Percentiles rank a stretch among this genome's conserved stretches.
Conservation (phyloP, 2,888 invertebrate genomes). For the Hyposoter dolosus region DNA sequence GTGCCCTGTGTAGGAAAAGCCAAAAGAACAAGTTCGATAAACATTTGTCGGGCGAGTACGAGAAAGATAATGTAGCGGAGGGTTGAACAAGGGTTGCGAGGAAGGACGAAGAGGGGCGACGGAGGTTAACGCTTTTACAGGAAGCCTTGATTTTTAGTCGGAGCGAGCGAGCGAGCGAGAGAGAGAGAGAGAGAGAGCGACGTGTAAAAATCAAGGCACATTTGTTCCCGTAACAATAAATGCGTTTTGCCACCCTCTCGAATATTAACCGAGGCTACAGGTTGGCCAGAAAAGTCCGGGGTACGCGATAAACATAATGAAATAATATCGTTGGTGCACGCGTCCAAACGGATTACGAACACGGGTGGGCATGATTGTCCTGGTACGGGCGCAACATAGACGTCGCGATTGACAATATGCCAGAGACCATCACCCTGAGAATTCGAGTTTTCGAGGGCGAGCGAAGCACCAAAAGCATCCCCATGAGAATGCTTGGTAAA, state of each 20-base stretch:
- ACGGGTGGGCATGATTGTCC: background rate
- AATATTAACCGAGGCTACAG: slow-evolving; percentile 17
- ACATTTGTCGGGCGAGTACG: slow-evolving; percentile 64
- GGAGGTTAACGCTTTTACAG: slow-evolving; percentile 70
- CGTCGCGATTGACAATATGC: slow-evolving; percentile 43
- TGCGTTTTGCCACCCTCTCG: slow-evolving; percentile 76
- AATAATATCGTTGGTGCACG: slow-evolving; percentile 55
- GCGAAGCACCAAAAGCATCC: background rate
- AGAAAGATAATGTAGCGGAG: background rate
- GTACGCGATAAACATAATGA: slow-evolving; percentile 48
- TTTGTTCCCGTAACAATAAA: slow-evolving; percentile 79
- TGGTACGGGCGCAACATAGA: slow-evolving; percentile 28
- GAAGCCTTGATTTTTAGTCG: slow-evolving; percentile 66
- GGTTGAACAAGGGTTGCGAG: background rate
- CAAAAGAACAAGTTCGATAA: slow-evolving; percentile 68
- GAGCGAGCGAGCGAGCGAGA: background rate
- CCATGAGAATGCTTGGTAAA: slow-evolving; percentile 22
- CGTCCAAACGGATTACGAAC: slow-evolving; percentile 45
- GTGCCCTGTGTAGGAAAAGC: slow-evolving; percentile 23
- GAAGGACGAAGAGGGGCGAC: background rate
- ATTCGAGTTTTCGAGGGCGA: background rate
- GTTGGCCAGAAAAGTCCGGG: slow-evolving; percentile 22
- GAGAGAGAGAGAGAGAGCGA: slow-evolving; percentile 3
- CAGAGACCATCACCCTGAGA: slow-evolving; percentile 3
- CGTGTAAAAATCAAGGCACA: slow-evolving; percentile 80